phyloP scores from a whole-genome alignment of 1,140 invertebrate species.

The Magallana ariakensis region DNA sequence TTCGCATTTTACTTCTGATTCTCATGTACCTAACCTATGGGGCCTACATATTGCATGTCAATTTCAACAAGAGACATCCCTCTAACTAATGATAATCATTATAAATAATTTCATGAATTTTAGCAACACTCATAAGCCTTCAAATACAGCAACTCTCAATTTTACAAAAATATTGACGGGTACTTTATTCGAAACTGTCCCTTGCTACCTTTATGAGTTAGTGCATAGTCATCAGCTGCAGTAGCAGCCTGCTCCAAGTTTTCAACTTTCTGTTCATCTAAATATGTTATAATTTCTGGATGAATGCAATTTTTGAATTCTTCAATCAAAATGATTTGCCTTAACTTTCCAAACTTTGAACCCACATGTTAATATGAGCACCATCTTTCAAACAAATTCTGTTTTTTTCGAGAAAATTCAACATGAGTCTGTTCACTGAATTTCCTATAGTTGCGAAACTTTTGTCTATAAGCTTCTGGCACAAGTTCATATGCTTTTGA shows the following conservation, averaged over 20 bases:
- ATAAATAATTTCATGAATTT: too few species aligned
- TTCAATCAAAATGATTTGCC: constrained; percentile 56
- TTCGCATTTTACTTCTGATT: too few species aligned
- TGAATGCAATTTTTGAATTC: constrained; percentile 61
- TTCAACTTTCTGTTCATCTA: constrained; percentile 56
- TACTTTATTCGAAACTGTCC: too few species aligned
- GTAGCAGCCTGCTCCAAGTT: constrained; percentile 45
- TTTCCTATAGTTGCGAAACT: constrained; percentile 55
- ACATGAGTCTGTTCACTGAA: constrained; percentile 53
- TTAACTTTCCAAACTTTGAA: constrained; percentile 57
- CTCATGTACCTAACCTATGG: too few species aligned
- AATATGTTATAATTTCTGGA: constrained; percentile 50
- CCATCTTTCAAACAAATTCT: constrained; percentile 60
- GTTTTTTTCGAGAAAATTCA: constrained; percentile 60
- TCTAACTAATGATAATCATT: too few species aligned
- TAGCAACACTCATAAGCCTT: too few species aligned
- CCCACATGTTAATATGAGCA: constrained; percentile 48
- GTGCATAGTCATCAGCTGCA: constrained; percentile 52
- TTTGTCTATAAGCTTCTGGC: constrained; percentile 63
- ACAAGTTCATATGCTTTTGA: constrained; percentile 66
- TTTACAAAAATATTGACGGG: too few species aligned
- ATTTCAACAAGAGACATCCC: too few species aligned
- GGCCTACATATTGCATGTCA: too few species aligned
- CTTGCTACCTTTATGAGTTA: too few species aligned
- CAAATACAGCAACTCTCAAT: too few species aligned